Conservation (phyloP, 2,888 invertebrate genomes). For the Drosophila borealis region DNA sequence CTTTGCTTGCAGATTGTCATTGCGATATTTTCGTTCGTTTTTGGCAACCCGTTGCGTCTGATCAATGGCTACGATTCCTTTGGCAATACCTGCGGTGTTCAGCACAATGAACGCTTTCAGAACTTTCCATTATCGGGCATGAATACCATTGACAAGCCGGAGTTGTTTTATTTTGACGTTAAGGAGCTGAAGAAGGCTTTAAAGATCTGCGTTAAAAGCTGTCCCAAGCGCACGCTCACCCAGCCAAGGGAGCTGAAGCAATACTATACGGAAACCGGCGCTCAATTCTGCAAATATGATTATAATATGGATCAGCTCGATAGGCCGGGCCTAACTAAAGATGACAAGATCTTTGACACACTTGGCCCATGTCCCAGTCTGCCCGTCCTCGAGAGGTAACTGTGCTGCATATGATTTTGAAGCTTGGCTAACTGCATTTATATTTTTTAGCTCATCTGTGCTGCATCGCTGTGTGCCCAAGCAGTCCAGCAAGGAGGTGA, state of each 20-base stretch:
- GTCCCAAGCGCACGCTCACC: constrained; percentile 89
- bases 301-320: constrained; percentile 87
- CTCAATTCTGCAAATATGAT: constrained; percentile 91
- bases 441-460: constrained; percentile 88
- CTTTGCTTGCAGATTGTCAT: constrained; percentile 88
- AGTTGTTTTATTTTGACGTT: constrained; percentile 93
- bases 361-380: constrained; percentile 92
- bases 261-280: constrained; percentile 90
- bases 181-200: constrained; percentile 90
- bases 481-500: constrained; percentile 88
- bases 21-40: constrained; percentile 94
- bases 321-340: constrained; percentile 76
- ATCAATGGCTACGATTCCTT: constrained; percentile 97
- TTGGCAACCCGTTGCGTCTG: constrained; percentile 93
- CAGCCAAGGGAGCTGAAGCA: constrained; percentile 89
- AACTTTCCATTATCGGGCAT: constrained; percentile 91
- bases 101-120: constrained; percentile 90
- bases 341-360: constrained; percentile 84
- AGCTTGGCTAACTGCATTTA: not conserved
- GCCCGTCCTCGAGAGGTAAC: constrained; percentile 91
- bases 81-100: constrained; percentile 96
- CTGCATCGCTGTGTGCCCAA: constrained; percentile 95
- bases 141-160: constrained; percentile 91
- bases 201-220: constrained; percentile 95
- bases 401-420: not conserved